Base-by-base conservation (phyloP, 1,140 invertebrate species). In the Metopolophium dirhodum region DNA sequence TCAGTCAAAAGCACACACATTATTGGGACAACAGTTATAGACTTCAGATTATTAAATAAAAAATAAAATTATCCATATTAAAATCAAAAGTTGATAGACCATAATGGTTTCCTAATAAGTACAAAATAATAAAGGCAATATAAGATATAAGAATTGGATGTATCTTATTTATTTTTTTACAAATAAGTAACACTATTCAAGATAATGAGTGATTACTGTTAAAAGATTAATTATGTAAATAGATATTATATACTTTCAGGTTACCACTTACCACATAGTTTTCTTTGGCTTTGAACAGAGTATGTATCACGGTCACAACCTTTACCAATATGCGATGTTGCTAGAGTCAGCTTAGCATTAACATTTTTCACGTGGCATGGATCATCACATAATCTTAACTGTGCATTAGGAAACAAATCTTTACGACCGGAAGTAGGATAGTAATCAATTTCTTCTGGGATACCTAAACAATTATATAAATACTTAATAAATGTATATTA, bases 241-340 rank as follows among this genome's bases (percentile, higher is more conserved):
- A 23, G 22, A 77, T 77, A 26, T 8, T 57, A 57, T 8, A 20
- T 47, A 61, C 20, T 45, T 61, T 30, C 2, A 54, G 1, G 47
- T 77, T 7, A 51, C 7, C 37, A 51, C 20, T 49, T 95, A 96
- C 98, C 98, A 95, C 98, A 99, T 2, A 99, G 96, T 95, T 98
- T 98, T n/a, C 98, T 96, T 95, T 99, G 98, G 30, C 97, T 97
- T 93, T 97, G 96, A 30, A 99, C 97, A 11, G 97, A 97, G 95
- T 99, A 99, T 0, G 98, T 99, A 95, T 99, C 98, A 11, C 98
- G 95, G 95, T 99, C 98, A 95, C 98, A 99, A 83, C 98, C 98
- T 95, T 97, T 97, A 85, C 98, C 98, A 94, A 98, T 98, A 95
- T 98, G 98, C 82, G 97, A 97, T 2, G 97, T 98, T 26, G 96